Evolutionary conservation across 2,888 invertebrate species (phyloP).

Genomic region (Philonicus albiceps): DNA sequence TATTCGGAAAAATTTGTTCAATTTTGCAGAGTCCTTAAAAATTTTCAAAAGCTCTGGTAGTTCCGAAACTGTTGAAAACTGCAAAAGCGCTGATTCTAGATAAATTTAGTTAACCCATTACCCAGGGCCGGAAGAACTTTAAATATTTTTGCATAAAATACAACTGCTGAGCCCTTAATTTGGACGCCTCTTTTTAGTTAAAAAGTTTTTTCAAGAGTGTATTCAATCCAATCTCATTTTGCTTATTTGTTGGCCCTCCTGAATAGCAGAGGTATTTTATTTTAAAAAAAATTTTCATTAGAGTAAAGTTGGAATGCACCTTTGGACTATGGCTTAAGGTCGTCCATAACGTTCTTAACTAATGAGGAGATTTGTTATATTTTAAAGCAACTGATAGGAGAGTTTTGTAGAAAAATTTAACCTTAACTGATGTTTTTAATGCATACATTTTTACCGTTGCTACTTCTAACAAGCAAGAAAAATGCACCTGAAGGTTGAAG

Average conservation of each 20-base stretch:
- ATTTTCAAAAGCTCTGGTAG: not conserved
- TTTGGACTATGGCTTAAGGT: not conserved
- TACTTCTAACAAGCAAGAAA: not conserved
- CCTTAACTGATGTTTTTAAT: not conserved
- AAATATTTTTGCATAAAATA: not conserved
- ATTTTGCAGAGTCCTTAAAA: not conserved
- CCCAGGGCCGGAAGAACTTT: not conserved
- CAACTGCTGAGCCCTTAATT: not conserved
- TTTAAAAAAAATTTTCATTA: not conserved
- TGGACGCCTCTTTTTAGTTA: not conserved
- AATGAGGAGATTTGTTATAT: not conserved
- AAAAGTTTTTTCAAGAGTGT: not conserved
- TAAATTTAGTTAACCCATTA: not conserved
- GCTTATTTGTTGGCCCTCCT: not conserved
- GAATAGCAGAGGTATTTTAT: not conserved
- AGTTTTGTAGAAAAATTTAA: not conserved
- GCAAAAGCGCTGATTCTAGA: not conserved
- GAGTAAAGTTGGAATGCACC: not conserved
- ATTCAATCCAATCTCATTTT: not conserved
- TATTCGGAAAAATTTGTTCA: not conserved
- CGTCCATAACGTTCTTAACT: not conserved
- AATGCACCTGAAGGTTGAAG: not conserved
- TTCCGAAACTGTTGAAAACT: not conserved
- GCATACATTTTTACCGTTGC: not conserved
- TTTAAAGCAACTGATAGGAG: not conserved